Base-by-base conservation (phyloP, 2,113 vertebrate genomes). In the Copsychus sechellarum region DNA sequence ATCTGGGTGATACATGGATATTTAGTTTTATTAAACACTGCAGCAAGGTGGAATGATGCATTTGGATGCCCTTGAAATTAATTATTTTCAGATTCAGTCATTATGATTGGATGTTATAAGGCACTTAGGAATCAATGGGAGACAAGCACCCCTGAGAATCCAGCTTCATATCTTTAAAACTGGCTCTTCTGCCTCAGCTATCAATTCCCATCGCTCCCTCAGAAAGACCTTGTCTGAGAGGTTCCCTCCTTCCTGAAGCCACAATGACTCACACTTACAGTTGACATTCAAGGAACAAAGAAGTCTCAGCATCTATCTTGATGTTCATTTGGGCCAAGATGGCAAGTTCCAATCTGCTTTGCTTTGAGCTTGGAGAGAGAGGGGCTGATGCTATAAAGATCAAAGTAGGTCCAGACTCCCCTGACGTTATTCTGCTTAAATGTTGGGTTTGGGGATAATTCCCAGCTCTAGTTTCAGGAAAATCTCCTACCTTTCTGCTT, bases 231-330 rank as follows among this genome's bases (percentile, higher is more conserved):
- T 50, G 86, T 93, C 79, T 94, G 88, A 92, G 85, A 96, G 51
- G 43, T 92, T 96, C 88, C 51, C 90, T 96, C 71, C 76, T 94
- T 96, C 80, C 56, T 53, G 86, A 88, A 95, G 82, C 92, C 57
- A 51, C 82, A 81, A 38, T 97, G 93, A 96, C 90, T 97, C 95
- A 97, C 60, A 22, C 64, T 93, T 86, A 64, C 16, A 86, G 90
- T 95, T 92, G 95, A 95, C 93, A 95, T 83, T 92, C 94, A 94
- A 94, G 90, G 95, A 97, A 96, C 93, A 96, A 95, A 94, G 93
- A 95, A 90, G 82, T 62, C 76, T 93, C 86, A 88, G 61, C 61
- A 90, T 86, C 92, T 94, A 95, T 93, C 88, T 95, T 94, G 93
- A 95, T 96, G 76, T 78, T 94, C 76, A 34, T 78, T 67, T 78